Evolutionary conservation across 92 coral and sea anemone genomes (phyloP), one percentile per base, ranked within the genome.

Genomic region (Zoanthus sociatus): DNA sequence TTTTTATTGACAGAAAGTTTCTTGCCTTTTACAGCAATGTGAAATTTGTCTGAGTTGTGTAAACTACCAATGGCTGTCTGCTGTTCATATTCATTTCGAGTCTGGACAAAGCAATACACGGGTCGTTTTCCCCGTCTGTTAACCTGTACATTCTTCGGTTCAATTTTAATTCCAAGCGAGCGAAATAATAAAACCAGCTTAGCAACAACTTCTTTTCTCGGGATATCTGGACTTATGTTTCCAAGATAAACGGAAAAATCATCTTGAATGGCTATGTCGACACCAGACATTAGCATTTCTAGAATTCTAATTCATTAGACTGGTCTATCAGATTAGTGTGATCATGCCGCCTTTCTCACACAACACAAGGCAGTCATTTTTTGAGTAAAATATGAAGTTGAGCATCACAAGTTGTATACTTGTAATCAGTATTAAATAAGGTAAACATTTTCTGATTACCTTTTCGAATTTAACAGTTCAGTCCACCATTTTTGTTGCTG

Each of bases 191-290:
- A 75, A 1, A 53, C 67, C 1, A 91, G 26, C 86, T 78, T 77
- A 4, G 10, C 30, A 6, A 44, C 1, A 14, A 91, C 70, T 58
- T 83, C 89, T 32, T 73, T 75, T 14, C 21, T 78, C 0, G 83
- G 26, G 50, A 88, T 71, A 64, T 84, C 84, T 47, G 91, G 83
- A 14, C 89, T 83, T 30, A 91, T 69, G 71, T 91, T 91, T 71
- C 93, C 93, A 7, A 91, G 46, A 48, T 72, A 91, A 16, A 84
- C 79, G 26, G 92, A 64, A 46, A 63, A 82, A 30, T 71, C 79
- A 9, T 78, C 67, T 20, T 51, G 71, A 37, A 14, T 45, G 16
- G 85, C 30, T 18, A 53, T 7, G 21, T 81, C 13, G 1, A 10
- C 5, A 72, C 17, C 9, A 32, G 16, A 31, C 26, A 30, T 11